phyloP scores from a whole-genome alignment of 2,113 vertebrate genomes.

The Carassius auratus region DNA sequence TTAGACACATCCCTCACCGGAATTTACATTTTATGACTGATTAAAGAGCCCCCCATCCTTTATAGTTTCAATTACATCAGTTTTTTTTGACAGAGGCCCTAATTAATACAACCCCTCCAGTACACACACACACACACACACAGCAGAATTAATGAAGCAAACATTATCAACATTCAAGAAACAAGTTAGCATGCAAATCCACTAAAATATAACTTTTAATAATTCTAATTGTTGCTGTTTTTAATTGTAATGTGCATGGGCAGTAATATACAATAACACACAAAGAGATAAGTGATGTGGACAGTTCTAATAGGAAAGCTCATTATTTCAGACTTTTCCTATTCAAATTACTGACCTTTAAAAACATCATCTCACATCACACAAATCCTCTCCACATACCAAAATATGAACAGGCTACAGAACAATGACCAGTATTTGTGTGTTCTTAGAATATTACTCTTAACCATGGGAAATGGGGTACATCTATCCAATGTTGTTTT shows the following conservation, averaged over 20 bases:
- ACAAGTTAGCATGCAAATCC: background rate
- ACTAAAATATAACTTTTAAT: slow-evolving; percentile 11
- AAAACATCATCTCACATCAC: background rate
- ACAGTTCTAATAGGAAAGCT: slow-evolving; percentile 30
- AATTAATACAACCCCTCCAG: slow-evolving; percentile 18
- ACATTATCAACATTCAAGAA: background rate
- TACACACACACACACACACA: background rate
- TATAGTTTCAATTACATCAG: slow-evolving; percentile 37
- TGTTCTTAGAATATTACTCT: background rate
- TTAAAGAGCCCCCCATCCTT: background rate
- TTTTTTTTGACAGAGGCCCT: background rate
- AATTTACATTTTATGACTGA: slow-evolving; percentile 33
- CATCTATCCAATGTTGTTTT: background rate
- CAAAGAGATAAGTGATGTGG: background rate
- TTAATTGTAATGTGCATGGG: background rate
- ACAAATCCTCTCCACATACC: background rate
- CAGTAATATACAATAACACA: background rate
- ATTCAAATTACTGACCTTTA: slow-evolving; percentile 17
- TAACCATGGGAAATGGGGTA: background rate
- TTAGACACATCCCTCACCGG: slow-evolving; percentile 1
- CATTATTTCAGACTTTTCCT: background rate
- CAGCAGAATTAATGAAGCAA: slow-evolving; percentile 4
- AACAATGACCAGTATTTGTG: background rate
- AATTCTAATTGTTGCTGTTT: background rate
- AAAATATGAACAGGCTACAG: background rate